Percentiles rank a stretch among this genome's conserved stretches.
Evolutionary conservation across 2,113 vertebrate genomes (phyloP).

Genomic region (Empidonax traillii): DNA sequence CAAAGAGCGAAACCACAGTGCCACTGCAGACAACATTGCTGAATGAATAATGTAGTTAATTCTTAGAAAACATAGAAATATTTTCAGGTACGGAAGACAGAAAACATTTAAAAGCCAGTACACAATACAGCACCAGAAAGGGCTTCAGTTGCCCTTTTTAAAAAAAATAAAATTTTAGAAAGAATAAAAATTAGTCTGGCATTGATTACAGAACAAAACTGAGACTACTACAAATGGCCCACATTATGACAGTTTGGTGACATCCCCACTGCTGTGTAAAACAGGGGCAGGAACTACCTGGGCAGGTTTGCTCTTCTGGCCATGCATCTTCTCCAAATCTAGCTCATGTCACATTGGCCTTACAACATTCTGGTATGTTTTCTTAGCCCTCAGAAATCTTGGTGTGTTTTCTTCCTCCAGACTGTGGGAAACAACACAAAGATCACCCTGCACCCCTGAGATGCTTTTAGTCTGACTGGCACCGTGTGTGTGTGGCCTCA

Average conservation of each 20-base stretch:
- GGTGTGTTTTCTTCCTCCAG: background rate
- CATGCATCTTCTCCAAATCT: background rate
- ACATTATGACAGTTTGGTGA: background rate
- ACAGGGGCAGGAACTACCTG: background rate
- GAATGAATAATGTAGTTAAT: background rate
- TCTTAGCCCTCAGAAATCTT: background rate
- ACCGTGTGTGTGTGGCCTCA: rapidly evolving
- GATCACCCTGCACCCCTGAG: background rate
- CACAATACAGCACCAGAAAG: background rate
- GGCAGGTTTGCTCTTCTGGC: background rate
- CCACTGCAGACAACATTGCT: background rate
- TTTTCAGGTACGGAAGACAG: background rate
- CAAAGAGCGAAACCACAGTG: background rate
- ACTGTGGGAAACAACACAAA: background rate
- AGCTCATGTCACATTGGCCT: background rate
- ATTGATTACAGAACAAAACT: background rate
- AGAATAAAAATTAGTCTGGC: background rate
- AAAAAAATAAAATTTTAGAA: background rate
- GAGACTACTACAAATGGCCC: background rate
- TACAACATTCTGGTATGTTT: background rate
- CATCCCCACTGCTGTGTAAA: background rate
- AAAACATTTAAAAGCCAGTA: background rate
- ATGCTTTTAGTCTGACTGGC: background rate
- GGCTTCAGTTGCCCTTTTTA: background rate
- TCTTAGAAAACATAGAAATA: background rate